Evolutionary conservation across 2,113 vertebrate genomes (phyloP).

Genomic region (Alectura lathami): DNA sequence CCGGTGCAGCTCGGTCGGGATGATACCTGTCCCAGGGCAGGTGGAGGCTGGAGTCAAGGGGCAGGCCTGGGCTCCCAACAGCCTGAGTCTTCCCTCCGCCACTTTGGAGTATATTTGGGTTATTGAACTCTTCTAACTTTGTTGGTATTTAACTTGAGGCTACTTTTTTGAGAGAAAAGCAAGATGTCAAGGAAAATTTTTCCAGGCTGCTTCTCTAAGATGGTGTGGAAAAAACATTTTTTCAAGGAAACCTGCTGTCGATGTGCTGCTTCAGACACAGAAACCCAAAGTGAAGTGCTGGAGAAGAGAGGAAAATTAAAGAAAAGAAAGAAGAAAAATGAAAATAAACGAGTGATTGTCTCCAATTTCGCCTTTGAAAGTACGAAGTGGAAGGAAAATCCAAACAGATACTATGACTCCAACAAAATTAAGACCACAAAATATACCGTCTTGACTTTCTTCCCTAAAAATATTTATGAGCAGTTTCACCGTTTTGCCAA

Average conservation of each 20-base stretch:
- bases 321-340: conserved; percentile 76
- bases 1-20: conserved; percentile 34
- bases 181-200: conserved; percentile 52
- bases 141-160: background rate
- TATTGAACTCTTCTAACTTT: background rate
- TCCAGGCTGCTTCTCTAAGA: conserved; percentile 32
- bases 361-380: conserved; percentile 85
- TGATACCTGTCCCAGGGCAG: conserved; percentile 61
- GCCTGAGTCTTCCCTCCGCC: background rate
- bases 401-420: conserved; percentile 80
- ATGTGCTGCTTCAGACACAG: conserved; percentile 38
- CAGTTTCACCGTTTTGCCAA: conserved; percentile 92
- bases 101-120: background rate
- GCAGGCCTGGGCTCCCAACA: background rate
- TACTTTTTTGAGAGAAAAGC: background rate
- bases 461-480: conserved; percentile 90
- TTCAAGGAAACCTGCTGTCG: conserved; percentile 14
- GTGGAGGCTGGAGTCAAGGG: conserved; percentile 44
- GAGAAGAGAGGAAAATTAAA: conserved; percentile 63
- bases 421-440: conserved; percentile 93
- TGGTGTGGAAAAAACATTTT: conserved; percentile 27
- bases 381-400: conserved; percentile 77
- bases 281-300: conserved; percentile 63
- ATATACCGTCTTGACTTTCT: conserved; percentile 85
- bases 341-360: conserved; percentile 76